A percentile compares a stretch with the other conserved stretches of the same genome.
These are phyloP conservation scores for Microhierax caerulescens DNA, from an alignment of 2,797 vertebrate species.

Conservation along the genomic window DNA sequence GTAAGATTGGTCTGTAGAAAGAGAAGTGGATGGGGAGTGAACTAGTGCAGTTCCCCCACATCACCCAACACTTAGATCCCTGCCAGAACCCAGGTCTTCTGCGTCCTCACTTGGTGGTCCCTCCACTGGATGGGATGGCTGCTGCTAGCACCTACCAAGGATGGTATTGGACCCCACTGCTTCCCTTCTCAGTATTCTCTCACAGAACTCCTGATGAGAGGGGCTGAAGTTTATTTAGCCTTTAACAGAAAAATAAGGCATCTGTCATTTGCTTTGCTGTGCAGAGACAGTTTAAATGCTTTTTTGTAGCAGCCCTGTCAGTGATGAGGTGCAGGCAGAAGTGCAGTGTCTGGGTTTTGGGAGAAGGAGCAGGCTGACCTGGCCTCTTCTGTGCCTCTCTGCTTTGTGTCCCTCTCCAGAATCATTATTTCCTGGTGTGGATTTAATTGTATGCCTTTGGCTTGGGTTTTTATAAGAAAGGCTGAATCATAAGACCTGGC, in stretches of 20 bases:
- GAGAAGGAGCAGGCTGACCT: neutral
- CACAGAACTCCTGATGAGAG: neutral
- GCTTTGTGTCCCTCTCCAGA: neutral
- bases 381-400: neutral
- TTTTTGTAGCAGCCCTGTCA: neutral
- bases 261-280: neutral
- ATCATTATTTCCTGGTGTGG: neutral
- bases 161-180: neutral
- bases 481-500: neutral
- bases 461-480: neutral
- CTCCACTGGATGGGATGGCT: neutral
- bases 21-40: neutral
- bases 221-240: neutral
- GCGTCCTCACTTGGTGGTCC: neutral
- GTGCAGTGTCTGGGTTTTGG: neutral
- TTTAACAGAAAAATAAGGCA: neutral
- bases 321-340: neutral
- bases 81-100: neutral
- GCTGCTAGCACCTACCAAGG: neutral
- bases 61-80: neutral
- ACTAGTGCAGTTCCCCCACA: rapidly evolving
- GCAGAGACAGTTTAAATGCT: neutral
- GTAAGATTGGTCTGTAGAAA: neutral
- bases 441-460: neutral
- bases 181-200: neutral